A percentile compares a stretch with the other conserved stretches of the same genome.
Evolutionary conservation across 2,888 invertebrate genomes (phyloP).

Genomic region (Agriopis leucophaearia): DNA sequence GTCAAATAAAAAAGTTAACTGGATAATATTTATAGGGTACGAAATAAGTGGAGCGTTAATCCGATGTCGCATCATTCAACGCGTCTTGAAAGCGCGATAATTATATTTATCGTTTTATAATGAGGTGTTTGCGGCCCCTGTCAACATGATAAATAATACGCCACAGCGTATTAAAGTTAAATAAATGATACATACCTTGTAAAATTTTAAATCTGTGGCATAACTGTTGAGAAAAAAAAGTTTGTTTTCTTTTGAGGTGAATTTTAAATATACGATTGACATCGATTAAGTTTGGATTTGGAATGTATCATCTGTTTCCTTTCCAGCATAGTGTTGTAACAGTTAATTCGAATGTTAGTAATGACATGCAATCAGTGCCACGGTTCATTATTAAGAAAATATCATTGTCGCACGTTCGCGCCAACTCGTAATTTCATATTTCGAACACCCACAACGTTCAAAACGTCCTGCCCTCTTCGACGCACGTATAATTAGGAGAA

Average conservation of each 20-base stretch:
- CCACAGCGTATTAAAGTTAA: constrained; percentile 18
- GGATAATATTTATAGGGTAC: constrained; percentile 72
- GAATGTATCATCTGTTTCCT: not conserved
- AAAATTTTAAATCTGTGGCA: not conserved
- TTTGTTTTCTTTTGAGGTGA: not conserved
- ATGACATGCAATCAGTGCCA: constrained; percentile 64
- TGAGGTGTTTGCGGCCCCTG: constrained; percentile 75
- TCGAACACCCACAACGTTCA: constrained; percentile 83
- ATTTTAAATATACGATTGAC: not conserved
- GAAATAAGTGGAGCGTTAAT: constrained; percentile 67
- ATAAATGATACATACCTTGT: constrained; percentile 16
- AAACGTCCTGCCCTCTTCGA: constrained; percentile 66
- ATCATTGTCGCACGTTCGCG: constrained; percentile 79
- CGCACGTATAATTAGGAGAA: constrained; percentile 83
- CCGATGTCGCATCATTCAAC: constrained; percentile 70
- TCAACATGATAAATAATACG: constrained; percentile 51
- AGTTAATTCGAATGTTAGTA: constrained; percentile 59
- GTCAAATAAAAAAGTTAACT: constrained; percentile 52
- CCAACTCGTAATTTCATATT: constrained; percentile 81
- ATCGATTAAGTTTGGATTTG: not conserved
- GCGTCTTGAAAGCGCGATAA: constrained; percentile 76
- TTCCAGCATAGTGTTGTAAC: constrained; percentile 46
- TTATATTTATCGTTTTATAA: constrained; percentile 85
- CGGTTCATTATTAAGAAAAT: constrained; percentile 67
- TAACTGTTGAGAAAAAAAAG: not conserved